Conservation (phyloP, 2,888 invertebrate species). For the Chesias legatella region DNA sequence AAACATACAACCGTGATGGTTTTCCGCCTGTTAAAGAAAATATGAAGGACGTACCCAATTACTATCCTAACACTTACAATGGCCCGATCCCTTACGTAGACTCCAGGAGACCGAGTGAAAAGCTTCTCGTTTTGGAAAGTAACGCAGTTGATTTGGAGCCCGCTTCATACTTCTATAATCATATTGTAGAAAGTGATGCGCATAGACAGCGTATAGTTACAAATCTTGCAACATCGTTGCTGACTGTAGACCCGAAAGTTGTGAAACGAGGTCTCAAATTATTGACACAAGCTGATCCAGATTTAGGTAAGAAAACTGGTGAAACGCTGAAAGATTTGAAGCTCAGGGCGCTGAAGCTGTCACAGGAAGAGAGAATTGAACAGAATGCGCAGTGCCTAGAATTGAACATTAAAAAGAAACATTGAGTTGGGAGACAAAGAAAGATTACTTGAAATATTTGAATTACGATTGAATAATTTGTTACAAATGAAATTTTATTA, state of each 20-base stretch:
- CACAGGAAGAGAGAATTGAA: conserved; percentile 5
- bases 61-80: conserved; percentile 43
- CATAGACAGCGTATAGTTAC: conserved; percentile 15
- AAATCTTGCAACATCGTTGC: conserved; percentile 14
- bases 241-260: conserved; percentile 19
- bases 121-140: conserved; percentile 29
- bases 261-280: conserved; percentile 87
- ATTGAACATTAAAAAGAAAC: conserved; percentile 1
- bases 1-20: conserved; percentile 40
- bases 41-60: conserved; percentile 37
- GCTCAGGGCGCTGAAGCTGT: conserved; percentile 5
- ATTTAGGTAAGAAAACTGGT: conserved; percentile 84
- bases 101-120: conserved; percentile 26
- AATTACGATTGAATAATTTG: no score
- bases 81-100: conserved; percentile 42
- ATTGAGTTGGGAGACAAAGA: no score
- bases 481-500: no score
- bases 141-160: conserved; percentile 67
- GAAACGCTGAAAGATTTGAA: conserved; percentile 17
- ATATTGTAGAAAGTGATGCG: no score
- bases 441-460: no score
- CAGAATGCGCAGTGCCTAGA: conserved; percentile 19
- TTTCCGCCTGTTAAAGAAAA: conserved; percentile 34
- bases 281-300: conserved; percentile 86
- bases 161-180: conserved; percentile 83